Base-by-base conservation (phyloP, 2,888 invertebrate species). In the Erebia epiphron region DNA sequence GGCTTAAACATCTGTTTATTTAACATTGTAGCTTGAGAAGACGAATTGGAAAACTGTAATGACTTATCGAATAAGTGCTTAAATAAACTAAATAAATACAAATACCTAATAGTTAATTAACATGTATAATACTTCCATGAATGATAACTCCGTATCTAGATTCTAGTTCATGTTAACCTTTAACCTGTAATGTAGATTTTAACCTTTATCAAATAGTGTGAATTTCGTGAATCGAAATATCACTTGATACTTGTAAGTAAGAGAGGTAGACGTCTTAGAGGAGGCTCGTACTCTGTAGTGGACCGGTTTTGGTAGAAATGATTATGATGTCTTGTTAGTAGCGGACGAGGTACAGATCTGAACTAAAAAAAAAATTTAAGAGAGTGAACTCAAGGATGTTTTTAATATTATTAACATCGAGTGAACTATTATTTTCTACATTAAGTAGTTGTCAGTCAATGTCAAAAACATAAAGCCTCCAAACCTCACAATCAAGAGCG, bases 361-460 rank as follows among this genome's bases (percentile, higher is more conserved):
- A n/a, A n/a, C n/a, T n/a, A n/a, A n/a, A n/a, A n/a, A n/a, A n/a
- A n/a, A n/a, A n/a, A n/a, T n/a, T n/a, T n/a, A n/a, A n/a, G 35
- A 35, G 35, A 35, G 7, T 35, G 5, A 5, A 7, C 35, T 35
- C 35, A 35, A 35, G 35, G 35, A 35, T 35, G 35, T 7, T 35
- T 35, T 26, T 26, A 26, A 26, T 26, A 26, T 26, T n/a, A n/a
- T n/a, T 35, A 35, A 35, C 35, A 35, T 7, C 35, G 35, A 35
- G 35, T 46, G 21, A 57, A 58, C 62, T 76, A 72, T 74, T 73
- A 69, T 72, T 71, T 74, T 60, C 26, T 61, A 65, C 68, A 71
- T 68, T 35, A n/a, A n/a, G n/a, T n/a, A 7, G 35, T 35, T 72
- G 73, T 76, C 75, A 21, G 69, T 76, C 74, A 75, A 73, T 61